phyloP scores from a whole-genome alignment of 2,888 invertebrate genomes.

The Ceramica pisi region DNA sequence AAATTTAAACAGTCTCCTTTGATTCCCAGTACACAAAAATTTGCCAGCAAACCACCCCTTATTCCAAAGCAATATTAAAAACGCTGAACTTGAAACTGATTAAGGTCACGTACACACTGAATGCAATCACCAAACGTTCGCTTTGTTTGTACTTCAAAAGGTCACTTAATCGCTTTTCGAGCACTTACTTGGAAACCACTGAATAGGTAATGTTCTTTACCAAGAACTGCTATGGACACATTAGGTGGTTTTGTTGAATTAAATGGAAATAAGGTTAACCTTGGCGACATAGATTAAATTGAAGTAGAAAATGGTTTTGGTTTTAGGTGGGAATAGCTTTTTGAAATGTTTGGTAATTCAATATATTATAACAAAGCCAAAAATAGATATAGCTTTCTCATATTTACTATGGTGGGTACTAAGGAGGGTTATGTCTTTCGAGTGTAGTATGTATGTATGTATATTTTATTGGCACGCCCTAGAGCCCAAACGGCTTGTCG shows the following conservation, averaged over 20 bases:
- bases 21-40: not conserved
- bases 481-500: too few species aligned
- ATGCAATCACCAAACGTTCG: slow-evolving; percentile 40
- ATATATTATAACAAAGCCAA: too few species aligned
- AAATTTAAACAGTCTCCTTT: too few species aligned
- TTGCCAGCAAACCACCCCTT: not conserved
- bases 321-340: not conserved
- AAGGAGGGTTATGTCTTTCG: too few species aligned
- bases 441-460: too few species aligned
- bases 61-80: slow-evolving; percentile 5
- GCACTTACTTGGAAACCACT: slow-evolving; percentile 56
- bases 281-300: slow-evolving; percentile 31
- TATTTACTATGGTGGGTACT: too few species aligned
- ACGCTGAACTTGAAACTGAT: slow-evolving; percentile 40
- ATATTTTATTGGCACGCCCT: too few species aligned
- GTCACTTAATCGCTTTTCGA: slow-evolving; percentile 61
- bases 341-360: not conserved
- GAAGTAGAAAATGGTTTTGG: slow-evolving; percentile 1
- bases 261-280: slow-evolving; percentile 14
- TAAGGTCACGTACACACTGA: slow-evolving; percentile 39
- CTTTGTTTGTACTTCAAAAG: slow-evolving; percentile 25
- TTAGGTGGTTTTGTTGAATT: slow-evolving; percentile 37
- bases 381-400: too few species aligned
- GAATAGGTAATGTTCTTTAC: slow-evolving; percentile 56
- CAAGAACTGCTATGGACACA: slow-evolving; percentile 51